These are phyloP conservation scores for Drosophila truncata DNA, from an alignment of 1,140 invertebrate genomes.

Conservation along the genomic window DNA sequence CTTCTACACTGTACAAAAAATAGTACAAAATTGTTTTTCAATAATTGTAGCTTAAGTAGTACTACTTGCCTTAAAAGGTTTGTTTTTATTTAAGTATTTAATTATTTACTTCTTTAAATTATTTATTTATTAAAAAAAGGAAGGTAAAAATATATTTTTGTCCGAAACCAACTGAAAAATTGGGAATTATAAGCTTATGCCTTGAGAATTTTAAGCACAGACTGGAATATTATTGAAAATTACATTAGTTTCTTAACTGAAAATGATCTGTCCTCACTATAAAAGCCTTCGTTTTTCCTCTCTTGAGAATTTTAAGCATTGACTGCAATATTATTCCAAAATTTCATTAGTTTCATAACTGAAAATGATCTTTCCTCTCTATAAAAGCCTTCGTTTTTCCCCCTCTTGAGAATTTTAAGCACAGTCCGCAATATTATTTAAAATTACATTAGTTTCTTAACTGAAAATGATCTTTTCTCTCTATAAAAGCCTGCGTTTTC, in stretches of 20 bases:
- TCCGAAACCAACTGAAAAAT: not conserved
- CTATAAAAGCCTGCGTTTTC: accelerated
- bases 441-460: too few species aligned
- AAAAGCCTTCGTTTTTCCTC: not conserved
- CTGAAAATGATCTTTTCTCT: too few species aligned
- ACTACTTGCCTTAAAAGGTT: too few species aligned
- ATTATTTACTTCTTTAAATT: too few species aligned
- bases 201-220: not conserved
- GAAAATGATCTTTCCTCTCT: too few species aligned
- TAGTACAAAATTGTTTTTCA: too few species aligned
- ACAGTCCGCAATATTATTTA: too few species aligned
- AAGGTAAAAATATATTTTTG: not conserved
- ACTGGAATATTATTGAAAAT: not conserved
- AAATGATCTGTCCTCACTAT: too few species aligned
- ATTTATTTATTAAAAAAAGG: not conserved
- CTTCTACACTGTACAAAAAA: not conserved
- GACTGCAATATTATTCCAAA: not conserved
- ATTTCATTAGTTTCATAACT: not conserved
- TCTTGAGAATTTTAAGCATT: too few species aligned
- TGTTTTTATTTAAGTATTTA: too few species aligned
- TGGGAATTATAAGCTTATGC: not conserved
- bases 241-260: not conserved
- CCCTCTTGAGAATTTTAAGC: too few species aligned
- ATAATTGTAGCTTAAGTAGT: not conserved
- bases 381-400: too few species aligned